phyloP scores from a whole-genome alignment of 1,140 invertebrate genomes.

The Pemphigus obesinymphae region DNA sequence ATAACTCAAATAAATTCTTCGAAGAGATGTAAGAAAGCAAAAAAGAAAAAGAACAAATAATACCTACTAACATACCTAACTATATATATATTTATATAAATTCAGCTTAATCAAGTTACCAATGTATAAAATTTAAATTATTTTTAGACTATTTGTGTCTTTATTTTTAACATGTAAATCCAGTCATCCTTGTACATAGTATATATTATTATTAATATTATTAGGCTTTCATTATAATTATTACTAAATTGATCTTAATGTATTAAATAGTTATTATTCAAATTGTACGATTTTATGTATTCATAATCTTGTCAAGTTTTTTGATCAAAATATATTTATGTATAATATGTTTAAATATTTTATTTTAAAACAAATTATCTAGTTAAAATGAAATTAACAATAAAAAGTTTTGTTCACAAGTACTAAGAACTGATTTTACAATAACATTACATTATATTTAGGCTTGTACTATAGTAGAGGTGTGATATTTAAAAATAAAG shows the following conservation, averaged over 20 bases:
- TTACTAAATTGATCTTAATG: background rate
- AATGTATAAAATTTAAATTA: background rate
- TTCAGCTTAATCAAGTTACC: conserved; percentile 5
- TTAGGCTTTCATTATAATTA: background rate
- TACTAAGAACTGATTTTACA: no score
- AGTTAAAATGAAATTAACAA: no score
- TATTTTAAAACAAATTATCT: no score
- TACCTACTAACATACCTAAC: conserved; percentile 48
- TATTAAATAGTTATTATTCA: background rate
- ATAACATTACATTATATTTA: no score
- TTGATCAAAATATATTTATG: conserved; percentile 3
- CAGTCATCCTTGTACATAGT: background rate
- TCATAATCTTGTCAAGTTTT: background rate
- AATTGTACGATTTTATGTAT: background rate
- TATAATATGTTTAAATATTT: no score
- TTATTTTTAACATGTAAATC: background rate
- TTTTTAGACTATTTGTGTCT: background rate
- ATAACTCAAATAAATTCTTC: background rate
- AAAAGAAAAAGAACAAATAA: conserved; percentile 30
- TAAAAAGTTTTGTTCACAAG: no score
- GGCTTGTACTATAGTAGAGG: no score
- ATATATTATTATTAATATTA: background rate
- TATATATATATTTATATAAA: background rate
- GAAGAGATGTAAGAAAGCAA: conserved; percentile 16
- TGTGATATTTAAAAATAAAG: no score